A percentile compares a stretch with the other conserved stretches of the same genome.
Evolutionary conservation across 2,113 vertebrate genomes (phyloP).

Genomic region (Anolis sagrei): DNA sequence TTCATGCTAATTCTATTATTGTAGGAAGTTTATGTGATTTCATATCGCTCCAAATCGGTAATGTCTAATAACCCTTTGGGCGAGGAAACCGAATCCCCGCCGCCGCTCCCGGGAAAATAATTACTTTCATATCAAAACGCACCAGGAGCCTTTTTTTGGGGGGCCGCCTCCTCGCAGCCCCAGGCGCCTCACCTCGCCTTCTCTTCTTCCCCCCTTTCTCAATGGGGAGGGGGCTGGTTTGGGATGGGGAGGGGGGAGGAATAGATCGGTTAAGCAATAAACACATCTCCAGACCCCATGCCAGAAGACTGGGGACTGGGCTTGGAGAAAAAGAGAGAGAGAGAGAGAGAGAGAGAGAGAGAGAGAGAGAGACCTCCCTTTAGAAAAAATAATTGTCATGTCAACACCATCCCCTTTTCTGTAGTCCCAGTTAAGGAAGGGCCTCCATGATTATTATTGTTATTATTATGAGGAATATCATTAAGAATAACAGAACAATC

Average conservation of each 20-base stretch:
- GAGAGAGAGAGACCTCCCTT: no score
- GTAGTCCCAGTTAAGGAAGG: neutral
- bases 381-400: neutral
- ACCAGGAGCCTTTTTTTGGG: constrained; percentile 88
- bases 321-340: no score
- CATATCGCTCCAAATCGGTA: constrained; percentile 99
- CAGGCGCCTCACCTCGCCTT: constrained; percentile 91
- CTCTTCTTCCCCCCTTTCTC: no score
- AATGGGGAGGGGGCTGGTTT: constrained; percentile 59
- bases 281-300: constrained; percentile 93
- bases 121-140: constrained; percentile 99
- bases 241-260: constrained; percentile 62
- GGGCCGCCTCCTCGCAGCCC: constrained; percentile 94
- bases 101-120: constrained; percentile 99
- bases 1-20: constrained; percentile 99
- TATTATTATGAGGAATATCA: no score
- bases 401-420: neutral
- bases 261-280: constrained; percentile 98
- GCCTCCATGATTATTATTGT: no score
- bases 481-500: no score
- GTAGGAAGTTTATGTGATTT: constrained; percentile 99
- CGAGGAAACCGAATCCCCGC: constrained; percentile 98
- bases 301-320: no score
- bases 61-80: constrained; percentile 99
- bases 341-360: no score